Evolutionary conservation across 2,888 invertebrate genomes (phyloP).

Genomic region (Nemoura dubitans): DNA sequence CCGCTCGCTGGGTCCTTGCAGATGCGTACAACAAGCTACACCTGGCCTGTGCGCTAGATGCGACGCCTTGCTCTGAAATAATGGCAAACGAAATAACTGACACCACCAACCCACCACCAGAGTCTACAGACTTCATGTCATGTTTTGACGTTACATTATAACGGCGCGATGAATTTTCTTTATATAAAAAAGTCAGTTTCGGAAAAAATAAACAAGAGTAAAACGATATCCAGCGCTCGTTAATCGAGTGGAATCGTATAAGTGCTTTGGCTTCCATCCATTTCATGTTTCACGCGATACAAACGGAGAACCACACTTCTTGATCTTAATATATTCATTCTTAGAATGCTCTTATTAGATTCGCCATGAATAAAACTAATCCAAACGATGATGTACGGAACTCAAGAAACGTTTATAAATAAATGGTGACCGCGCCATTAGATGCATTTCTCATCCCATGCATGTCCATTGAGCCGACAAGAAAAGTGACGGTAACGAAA

Average conservation of each 20-base stretch:
- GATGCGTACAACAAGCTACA: not conserved
- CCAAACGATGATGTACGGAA: not conserved
- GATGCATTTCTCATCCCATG: not conserved
- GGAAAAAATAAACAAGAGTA: not conserved
- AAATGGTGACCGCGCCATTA: not conserved
- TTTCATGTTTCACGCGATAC: slow-evolving; percentile 12
- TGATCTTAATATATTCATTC: not conserved
- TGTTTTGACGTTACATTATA: not conserved
- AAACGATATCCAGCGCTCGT: not conserved
- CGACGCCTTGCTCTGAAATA: not conserved
- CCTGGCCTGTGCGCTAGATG: not conserved
- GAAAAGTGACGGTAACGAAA: slow-evolving; percentile 30
- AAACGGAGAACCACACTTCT: not conserved
- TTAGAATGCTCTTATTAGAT: not conserved
- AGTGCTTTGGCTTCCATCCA: not conserved
- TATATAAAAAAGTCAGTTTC: not conserved
- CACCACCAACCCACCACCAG: not conserved
- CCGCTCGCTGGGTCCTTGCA: slow-evolving; percentile 1
- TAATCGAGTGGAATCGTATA: slow-evolving; percentile 12
- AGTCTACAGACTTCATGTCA: not conserved
- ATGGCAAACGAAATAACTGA: not conserved
- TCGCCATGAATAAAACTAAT: not conserved
- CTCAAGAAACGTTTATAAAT: not conserved
- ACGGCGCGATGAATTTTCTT: not conserved
- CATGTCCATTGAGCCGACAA: not conserved